A percentile compares a stretch with the other conserved stretches of the same genome.
Evolutionary conservation across 2,113 vertebrate species (phyloP).

Genomic region (Limanda limanda): DNA sequence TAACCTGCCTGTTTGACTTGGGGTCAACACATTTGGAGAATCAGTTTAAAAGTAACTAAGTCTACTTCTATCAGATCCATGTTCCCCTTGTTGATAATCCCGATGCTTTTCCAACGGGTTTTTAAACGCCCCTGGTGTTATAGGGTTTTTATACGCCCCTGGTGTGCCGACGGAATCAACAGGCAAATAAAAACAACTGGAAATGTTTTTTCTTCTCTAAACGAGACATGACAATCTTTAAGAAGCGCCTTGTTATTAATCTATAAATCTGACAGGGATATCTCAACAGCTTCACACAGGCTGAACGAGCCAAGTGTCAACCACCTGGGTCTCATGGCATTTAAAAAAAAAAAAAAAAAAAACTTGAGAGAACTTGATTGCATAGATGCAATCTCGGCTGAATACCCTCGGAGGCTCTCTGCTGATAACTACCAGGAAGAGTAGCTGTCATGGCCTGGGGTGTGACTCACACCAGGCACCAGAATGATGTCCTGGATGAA

Average conservation of each 20-base stretch:
- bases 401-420: slow-evolving; percentile 58
- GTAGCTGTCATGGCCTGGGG: slow-evolving; percentile 58
- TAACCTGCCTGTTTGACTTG: no score
- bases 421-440: slow-evolving; percentile 53
- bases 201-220: neutral
- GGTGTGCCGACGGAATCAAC: neutral
- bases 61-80: no score
- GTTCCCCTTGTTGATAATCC: no score
- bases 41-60: no score
- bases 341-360: slow-evolving; percentile 27
- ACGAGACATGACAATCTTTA: neutral
- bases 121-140: no score
- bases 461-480: slow-evolving; percentile 60
- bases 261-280: slow-evolving; percentile 31
- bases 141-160: neutral
- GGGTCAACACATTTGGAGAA: no score
- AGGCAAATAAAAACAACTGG: neutral
- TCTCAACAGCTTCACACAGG: slow-evolving; percentile 3
- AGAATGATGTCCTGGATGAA: slow-evolving; percentile 78
- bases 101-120: no score
- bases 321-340: slow-evolving; percentile 43
- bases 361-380: slow-evolving; percentile 55
- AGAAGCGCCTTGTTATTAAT: neutral
- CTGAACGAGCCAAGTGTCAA: slow-evolving; percentile 26
- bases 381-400: slow-evolving; percentile 61